phyloP scores from a whole-genome alignment of 2,888 invertebrate species.

The Tromatobia lineatoria region DNA sequence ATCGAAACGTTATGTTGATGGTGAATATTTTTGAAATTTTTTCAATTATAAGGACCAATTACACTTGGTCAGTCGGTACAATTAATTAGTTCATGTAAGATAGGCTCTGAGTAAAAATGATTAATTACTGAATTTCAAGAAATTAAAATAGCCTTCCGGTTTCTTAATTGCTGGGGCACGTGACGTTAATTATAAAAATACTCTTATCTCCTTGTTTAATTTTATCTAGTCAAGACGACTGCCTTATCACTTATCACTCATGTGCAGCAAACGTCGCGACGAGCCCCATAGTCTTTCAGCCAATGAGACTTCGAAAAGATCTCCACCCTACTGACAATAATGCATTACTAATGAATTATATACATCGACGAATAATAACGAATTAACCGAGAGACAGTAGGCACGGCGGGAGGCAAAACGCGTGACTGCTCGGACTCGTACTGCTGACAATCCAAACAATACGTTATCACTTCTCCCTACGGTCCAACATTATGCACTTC shows the following conservation, averaged over 20 bases:
- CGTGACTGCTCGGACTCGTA: conserved; percentile 9
- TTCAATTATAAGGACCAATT: too few relatives aligned
- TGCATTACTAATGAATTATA: conserved; percentile 42
- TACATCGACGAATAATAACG: conserved; percentile 69
- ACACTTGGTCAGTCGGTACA: too few relatives aligned
- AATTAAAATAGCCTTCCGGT: neutral
- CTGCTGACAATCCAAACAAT: conserved; percentile 46
- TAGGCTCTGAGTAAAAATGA: neutral
- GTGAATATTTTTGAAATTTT: too few relatives aligned
- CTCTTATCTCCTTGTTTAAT: conserved; percentile 21
- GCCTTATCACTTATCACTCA: conserved; percentile 53
- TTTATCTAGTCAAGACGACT: conserved; percentile 51
- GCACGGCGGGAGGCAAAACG: conserved; percentile 39
- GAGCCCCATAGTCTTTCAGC: conserved; percentile 64
- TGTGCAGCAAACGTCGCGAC: conserved; percentile 60
- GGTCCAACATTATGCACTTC: conserved; percentile 74
- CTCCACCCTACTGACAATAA: conserved; percentile 14
- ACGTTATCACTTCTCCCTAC: conserved; percentile 57
- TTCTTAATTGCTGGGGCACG: conserved; percentile 7
- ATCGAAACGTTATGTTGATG: too few relatives aligned
- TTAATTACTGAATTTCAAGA: neutral
- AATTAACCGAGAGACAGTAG: conserved; percentile 65
- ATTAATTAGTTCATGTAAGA: neutral
- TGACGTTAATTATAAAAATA: conserved; percentile 43
- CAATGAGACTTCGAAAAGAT: conserved; percentile 52